Evolutionary conservation across 1,140 invertebrate species (phyloP).

Genomic region (Neodiprion pinetum): DNA sequence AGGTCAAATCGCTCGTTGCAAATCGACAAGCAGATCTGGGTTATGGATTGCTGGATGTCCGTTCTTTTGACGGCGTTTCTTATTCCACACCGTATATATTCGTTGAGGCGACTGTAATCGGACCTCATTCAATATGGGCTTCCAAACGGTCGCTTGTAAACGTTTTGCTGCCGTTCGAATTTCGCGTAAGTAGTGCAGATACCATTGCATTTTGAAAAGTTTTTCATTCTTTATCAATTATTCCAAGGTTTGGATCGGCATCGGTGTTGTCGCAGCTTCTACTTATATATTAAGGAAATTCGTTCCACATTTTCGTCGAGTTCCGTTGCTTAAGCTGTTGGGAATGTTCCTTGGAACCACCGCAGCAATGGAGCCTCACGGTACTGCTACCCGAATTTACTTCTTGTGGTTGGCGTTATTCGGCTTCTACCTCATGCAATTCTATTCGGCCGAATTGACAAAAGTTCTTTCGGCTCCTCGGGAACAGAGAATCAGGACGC

Average conservation of each 20-base stretch:
- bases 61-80: background rate
- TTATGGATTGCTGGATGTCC: background rate
- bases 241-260: background rate
- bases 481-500: background rate
- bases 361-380: background rate
- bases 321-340: background rate
- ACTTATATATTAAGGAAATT: background rate
- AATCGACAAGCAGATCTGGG: background rate
- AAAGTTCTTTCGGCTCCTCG: conserved; percentile 2
- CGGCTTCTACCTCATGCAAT: background rate
- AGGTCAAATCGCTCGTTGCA: background rate
- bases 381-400: background rate
- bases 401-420: background rate
- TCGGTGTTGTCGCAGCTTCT: background rate
- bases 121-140: background rate
- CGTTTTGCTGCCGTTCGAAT: background rate
- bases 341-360: background rate
- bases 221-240: background rate
- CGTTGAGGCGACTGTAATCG: background rate
- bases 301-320: background rate
- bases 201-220: background rate
- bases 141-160: background rate
- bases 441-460: background rate
- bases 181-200: background rate
- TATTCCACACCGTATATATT: background rate